Evolutionary conservation across 64 coral and sea anemone species (phyloP).

Genomic region (Pocillopora verrucosa): DNA sequence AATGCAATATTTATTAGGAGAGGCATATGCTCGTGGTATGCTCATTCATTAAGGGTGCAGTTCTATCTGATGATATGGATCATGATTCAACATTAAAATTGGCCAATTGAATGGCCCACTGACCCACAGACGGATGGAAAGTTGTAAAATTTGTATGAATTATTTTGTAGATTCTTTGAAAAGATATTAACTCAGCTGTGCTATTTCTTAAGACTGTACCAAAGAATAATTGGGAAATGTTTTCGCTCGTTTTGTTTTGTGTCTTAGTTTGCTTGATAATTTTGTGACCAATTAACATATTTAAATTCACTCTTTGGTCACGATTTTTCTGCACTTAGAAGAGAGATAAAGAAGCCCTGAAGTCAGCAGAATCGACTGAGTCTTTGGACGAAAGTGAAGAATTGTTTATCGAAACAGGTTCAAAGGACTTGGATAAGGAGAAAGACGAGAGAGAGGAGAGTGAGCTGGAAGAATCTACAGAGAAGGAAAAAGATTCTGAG

Average conservation of each 20-base stretch:
- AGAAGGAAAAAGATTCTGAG: not conserved
- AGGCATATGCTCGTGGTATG: not conserved
- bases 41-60: no score
- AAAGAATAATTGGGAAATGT: no score
- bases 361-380: conserved; percentile 33
- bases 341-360: conserved; percentile 33
- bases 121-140: no score
- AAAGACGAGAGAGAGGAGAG: not conserved
- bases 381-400: conserved; percentile 21
- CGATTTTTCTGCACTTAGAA: not conserved
- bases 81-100: no score
- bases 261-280: no score
- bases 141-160: no score
- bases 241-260: no score
- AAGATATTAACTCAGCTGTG: no score
- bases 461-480: not conserved
- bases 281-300: not conserved
- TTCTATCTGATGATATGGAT: no score
- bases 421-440: not conserved
- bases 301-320: not conserved
- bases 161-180: no score
- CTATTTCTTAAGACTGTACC: no score
- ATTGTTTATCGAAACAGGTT: not conserved
- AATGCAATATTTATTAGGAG: not conserved
- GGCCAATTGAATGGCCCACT: no score